phyloP scores from a whole-genome alignment of 2,797 vertebrate genomes.

The Myoxocephalus aenaeus region DNA sequence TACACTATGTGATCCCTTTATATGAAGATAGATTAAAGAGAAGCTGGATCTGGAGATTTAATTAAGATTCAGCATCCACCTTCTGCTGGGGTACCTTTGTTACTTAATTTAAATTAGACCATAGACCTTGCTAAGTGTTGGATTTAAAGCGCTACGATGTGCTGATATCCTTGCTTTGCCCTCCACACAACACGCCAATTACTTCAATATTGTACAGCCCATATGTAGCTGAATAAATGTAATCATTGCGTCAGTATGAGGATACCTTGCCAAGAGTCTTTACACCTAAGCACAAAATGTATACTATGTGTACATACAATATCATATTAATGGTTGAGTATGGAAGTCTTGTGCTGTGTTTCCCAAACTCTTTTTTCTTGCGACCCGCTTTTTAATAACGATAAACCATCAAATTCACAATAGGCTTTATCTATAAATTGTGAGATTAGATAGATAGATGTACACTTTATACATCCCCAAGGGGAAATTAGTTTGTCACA shows the following conservation, averaged over 20 bases:
- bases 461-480: no score
- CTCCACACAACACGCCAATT: conserved; percentile 54
- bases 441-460: no score
- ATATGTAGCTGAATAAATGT: conserved; percentile 29
- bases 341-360: background rate
- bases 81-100: conserved; percentile 76
- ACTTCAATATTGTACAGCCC: conserved; percentile 36
- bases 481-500: no score
- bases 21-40: conserved; percentile 80
- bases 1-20: conserved; percentile 67
- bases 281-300: background rate
- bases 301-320: background rate
- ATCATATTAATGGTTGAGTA: background rate
- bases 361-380: no score
- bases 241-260: conserved; percentile 10
- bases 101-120: conserved; percentile 75
- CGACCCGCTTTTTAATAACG: no score
- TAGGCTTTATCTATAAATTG: no score
- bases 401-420: no score
- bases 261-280: conserved; percentile 3
- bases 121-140: conserved; percentile 60
- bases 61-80: conserved; percentile 81
- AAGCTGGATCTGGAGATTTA: conserved; percentile 73
- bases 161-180: conserved; percentile 77
- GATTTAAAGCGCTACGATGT: conserved; percentile 51